Evolutionary conservation across 2,797 vertebrate genomes (phyloP).

Genomic region (Adrianichthys oophorus): DNA sequence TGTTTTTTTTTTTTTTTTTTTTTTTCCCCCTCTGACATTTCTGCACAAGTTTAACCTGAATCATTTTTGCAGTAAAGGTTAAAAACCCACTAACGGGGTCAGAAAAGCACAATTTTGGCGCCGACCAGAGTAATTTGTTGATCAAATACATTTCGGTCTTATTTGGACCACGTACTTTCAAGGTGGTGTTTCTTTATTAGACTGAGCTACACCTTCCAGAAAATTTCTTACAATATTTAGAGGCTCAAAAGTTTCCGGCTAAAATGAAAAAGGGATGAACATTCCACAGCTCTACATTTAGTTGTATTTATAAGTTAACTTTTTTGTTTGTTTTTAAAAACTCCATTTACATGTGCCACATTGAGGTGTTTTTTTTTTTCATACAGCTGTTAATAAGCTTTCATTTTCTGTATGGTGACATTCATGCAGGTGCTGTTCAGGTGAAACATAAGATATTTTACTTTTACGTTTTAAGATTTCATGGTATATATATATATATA

Average conservation of each 20-base stretch:
- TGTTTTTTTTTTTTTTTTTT: slow-evolving; percentile 16
- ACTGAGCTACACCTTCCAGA: slow-evolving; percentile 27
- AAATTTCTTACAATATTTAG: slow-evolving; percentile 29
- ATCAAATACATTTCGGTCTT: slow-evolving; percentile 38
- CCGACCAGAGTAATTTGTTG: slow-evolving; percentile 41
- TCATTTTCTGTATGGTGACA: slow-evolving; percentile 60
- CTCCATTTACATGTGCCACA: slow-evolving; percentile 80
- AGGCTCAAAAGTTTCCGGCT: slow-evolving; percentile 23
- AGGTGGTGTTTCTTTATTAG: not conserved
- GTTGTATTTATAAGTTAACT: slow-evolving; percentile 70
- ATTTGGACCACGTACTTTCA: slow-evolving; percentile 27
- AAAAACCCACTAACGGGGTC: slow-evolving; percentile 39
- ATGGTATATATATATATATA: slow-evolving; percentile 37
- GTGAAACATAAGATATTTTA: slow-evolving; percentile 68
- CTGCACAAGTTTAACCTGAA: slow-evolving; percentile 36
- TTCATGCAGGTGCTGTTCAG: slow-evolving; percentile 77
- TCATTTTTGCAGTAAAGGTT: slow-evolving; percentile 57
- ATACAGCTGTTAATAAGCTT: slow-evolving; percentile 67
- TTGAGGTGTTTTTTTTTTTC: slow-evolving; percentile 21
- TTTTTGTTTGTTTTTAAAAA: slow-evolving; percentile 65
- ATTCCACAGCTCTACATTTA: slow-evolving; percentile 73
- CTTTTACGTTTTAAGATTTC: slow-evolving; percentile 55
- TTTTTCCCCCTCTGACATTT: slow-evolving; percentile 22
- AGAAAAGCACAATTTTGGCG: slow-evolving; percentile 70
- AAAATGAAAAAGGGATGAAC: slow-evolving; percentile 58